A percentile compares a stretch with the other conserved stretches of the same genome.
Evolutionary conservation across 2,888 invertebrate species (phyloP).

Genomic region (Physocephala rufipes): DNA sequence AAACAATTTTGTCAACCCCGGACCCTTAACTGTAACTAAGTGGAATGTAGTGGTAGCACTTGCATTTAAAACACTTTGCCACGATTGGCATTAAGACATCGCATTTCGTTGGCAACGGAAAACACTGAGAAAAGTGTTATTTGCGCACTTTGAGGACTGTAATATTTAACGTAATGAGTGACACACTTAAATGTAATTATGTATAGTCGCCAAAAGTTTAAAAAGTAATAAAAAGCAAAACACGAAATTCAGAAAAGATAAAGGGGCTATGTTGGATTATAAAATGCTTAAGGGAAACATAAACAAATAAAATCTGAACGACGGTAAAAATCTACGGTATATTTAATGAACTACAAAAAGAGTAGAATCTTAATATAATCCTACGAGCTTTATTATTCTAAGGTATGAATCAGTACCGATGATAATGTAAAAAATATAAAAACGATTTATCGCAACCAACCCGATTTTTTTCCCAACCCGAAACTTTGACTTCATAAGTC

Average conservation of each 20-base stretch:
- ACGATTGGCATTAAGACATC: slow-evolving; percentile 33
- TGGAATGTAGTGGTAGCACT: not conserved
- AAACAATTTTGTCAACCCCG: not conserved
- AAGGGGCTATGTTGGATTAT: not conserved
- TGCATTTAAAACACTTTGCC: slow-evolving; percentile 21
- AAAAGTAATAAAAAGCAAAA: slow-evolving; percentile 30
- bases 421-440: no score
- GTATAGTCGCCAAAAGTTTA: slow-evolving; percentile 52
- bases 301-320: not conserved
- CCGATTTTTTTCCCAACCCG: not conserved
- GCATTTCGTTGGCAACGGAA: slow-evolving; percentile 26
- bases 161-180: slow-evolving; percentile 59
- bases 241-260: slow-evolving; percentile 31
- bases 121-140: slow-evolving; percentile 5
- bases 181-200: slow-evolving; percentile 58
- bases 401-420: no score
- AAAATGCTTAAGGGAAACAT: not conserved
- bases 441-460: not conserved
- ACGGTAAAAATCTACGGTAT: no score
- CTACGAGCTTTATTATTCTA: no score
- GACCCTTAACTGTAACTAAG: no score
- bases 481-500: not conserved
- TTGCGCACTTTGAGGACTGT: slow-evolving; percentile 16
- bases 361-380: no score
- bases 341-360: no score